Percentiles rank a stretch among this genome's conserved stretches.
These are phyloP conservation scores for Polydrusus cervinus DNA, from an alignment of 2,888 invertebrate species.

Conservation along the genomic window DNA sequence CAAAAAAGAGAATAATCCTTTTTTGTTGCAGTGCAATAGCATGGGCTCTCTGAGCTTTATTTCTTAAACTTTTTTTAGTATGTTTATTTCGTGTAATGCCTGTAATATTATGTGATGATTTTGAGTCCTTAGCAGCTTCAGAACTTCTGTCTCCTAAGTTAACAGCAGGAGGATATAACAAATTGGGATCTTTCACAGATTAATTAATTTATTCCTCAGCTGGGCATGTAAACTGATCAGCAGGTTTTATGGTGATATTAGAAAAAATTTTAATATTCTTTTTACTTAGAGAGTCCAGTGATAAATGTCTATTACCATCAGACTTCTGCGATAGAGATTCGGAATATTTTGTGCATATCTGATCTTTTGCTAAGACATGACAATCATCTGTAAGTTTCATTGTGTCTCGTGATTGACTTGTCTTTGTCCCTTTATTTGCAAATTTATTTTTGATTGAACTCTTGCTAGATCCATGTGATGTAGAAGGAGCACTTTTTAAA, in stretches of 20 bases:
- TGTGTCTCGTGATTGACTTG: neutral
- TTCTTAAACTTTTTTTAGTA: conserved; percentile 25
- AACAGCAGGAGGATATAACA: too few species aligned
- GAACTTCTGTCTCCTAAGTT: too few species aligned
- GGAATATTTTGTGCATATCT: neutral
- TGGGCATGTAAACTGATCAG: conserved; percentile 3
- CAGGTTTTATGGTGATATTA: conserved; percentile 34
- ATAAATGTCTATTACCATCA: neutral
- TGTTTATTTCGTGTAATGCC: too few species aligned
- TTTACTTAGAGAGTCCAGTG: conserved; percentile 4
- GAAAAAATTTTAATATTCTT: conserved; percentile 22
- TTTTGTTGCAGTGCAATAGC: too few species aligned
- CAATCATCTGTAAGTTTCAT: neutral
- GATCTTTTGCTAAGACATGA: neutral
- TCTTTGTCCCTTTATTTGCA: neutral
- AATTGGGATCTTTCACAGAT: too few species aligned
- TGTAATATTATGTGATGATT: too few species aligned
- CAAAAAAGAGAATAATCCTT: too few species aligned
- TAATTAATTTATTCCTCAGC: conserved; percentile 69
- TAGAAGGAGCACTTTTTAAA: neutral
- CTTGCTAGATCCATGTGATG: neutral
- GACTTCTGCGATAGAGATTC: neutral
- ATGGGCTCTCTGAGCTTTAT: conserved; percentile 5
- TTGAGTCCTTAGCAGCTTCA: too few species aligned
- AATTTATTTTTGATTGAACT: neutral